phyloP scores from a whole-genome alignment of 2,113 vertebrate species.

The Lagopus muta region DNA sequence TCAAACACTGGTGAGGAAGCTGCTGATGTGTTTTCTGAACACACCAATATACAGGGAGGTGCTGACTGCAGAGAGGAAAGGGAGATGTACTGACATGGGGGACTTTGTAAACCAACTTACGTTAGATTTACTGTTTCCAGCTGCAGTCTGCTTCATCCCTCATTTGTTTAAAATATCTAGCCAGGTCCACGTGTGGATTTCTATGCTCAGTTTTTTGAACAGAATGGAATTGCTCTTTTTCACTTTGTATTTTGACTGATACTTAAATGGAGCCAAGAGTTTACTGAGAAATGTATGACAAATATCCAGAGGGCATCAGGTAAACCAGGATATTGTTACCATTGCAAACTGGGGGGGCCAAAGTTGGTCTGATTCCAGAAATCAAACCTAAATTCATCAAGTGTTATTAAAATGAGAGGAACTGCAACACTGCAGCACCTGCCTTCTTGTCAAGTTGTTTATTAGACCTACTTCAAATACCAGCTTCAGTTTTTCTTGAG shows the following conservation, averaged over 20 bases:
- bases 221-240: neutral
- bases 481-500: neutral
- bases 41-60: neutral
- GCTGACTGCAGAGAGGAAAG: neutral
- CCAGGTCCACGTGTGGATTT: neutral
- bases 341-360: neutral
- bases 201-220: neutral
- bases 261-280: neutral
- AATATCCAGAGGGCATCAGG: neutral
- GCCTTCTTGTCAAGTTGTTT: neutral
- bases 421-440: neutral
- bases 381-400: neutral
- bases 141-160: neutral
- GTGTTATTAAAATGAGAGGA: neutral
- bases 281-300: neutral
- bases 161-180: neutral
- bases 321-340: neutral
- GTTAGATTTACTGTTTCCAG: neutral
- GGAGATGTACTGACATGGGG: neutral
- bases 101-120: neutral
- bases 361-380: conserved; percentile 6
- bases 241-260: neutral
- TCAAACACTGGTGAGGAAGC: neutral
- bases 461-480: neutral
- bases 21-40: neutral